Evolutionary conservation across 2,797 vertebrate genomes (phyloP), one percentile per base, ranked within the genome.

Genomic region (Aeoliscus strigatus): DNA sequence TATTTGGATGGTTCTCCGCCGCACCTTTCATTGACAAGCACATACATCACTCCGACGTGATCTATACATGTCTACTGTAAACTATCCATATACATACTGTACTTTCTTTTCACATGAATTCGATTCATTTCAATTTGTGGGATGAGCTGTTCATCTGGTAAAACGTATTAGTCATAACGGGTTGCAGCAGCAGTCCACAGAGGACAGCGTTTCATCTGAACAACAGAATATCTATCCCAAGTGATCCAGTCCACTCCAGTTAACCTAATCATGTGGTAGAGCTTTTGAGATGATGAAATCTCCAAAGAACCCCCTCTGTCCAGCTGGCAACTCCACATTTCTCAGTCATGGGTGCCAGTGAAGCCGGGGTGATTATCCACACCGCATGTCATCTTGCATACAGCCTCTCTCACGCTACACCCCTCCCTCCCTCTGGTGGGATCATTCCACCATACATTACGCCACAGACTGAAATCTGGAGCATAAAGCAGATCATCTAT

Each of bases 1-100:
- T 77, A 81, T 83, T 82, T 81, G 73, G 70, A 75, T 62, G 64
- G 50, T 70, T 63, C 74, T 63, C 73, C 58, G 69, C 67, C 60
- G 59, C 38, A 59, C 37, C 59, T 81, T 67, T 77, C 66, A 81
- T 59, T 64, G 60, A 55, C 45, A 74, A 54, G 42, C 60, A 67
- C 52, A 44, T 63, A 37, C 12, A 14, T 36, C 35, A 38, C 21
- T 51, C 26, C 9, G 23, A 62, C 9, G 8, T 16, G 9, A 32
- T 58, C 7, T 6, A 11, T 17, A 25, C 35, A 27, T 1, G 3
- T 47, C 18, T 35, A 23, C 6, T n/a, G n/a, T n/a, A n/a, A n/a
- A n/a, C n/a, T n/a, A n/a, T n/a, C n/a, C n/a, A n/a, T n/a, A n/a
- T n/a, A n/a, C n/a, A n/a, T n/a, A n/a, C n/a, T n/a, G n/a, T n/a